Evolutionary conservation across 2,888 invertebrate genomes (phyloP).

Genomic region (Trissoscelio sp.): DNA sequence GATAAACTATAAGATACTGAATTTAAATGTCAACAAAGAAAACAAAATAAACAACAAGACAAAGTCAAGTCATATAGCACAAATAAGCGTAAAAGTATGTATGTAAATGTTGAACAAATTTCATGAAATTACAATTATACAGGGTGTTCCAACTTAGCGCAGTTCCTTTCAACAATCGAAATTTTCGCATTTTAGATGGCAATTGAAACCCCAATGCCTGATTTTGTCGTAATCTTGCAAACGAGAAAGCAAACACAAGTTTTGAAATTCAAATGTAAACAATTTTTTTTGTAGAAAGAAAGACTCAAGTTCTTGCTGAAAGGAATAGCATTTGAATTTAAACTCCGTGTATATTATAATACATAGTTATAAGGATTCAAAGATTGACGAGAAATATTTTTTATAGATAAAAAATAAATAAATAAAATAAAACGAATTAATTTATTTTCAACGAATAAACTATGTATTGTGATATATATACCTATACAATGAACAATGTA

Average conservation of each 20-base stretch:
- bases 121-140: conserved; percentile 56
- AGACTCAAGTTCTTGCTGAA: conserved; percentile 33
- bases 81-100: conserved; percentile 54
- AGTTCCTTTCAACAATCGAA: conserved; percentile 50
- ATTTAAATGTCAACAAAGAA: conserved; percentile 45
- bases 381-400: conserved; percentile 50
- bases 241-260: no score
- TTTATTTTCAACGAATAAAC: conserved; percentile 49
- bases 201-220: not conserved
- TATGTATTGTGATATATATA: conserved; percentile 61
- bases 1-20: conserved; percentile 12
- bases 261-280: not conserved
- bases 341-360: conserved; percentile 52
- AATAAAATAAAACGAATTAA: conserved; percentile 43
- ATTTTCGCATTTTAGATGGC: conserved; percentile 21
- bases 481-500: conserved; percentile 45
- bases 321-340: conserved; percentile 36
- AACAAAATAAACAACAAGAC: no score
- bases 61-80: conserved; percentile 56
- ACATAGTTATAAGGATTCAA: conserved; percentile 51
- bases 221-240: no score
- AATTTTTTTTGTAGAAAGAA: conserved; percentile 6
- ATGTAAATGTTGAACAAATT: conserved; percentile 56
- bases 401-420: conserved; percentile 42
- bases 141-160: conserved; percentile 57